Base-by-base conservation (phyloP, 1,140 invertebrate genomes). In the Chrysopa pallens region DNA sequence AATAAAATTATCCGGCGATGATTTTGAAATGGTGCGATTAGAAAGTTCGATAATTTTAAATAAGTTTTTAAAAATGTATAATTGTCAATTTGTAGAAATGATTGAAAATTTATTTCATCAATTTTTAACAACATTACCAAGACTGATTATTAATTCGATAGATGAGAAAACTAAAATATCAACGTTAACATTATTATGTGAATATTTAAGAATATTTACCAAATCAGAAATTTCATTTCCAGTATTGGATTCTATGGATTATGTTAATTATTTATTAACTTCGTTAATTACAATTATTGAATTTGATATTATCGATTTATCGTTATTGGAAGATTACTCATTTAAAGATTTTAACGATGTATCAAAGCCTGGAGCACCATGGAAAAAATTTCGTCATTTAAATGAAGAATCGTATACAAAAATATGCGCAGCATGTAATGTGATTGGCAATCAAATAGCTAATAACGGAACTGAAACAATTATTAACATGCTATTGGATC, bases 401-500 rank as follows among this genome's bases (percentile, higher is more conserved):
- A 58, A 57, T 29, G 56, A 63, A 12, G 50, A 50, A 35, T 50
- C 46, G 27, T 52, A 66, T 14, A 48, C 56, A 44, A 50, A 60
- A 6, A 69, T 74, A 52, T 48, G 71, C 3, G 52, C 37, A 11
- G 51, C 73, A 28, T 72, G 69, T 49, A 48, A 53, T 43, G 48
- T 69, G 42, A 48, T 80, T 8, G 66, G 66, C n/a, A 54, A 61
- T 23, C 17, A 23, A 23, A 23, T 23, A 23, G 5, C 17, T 43
- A 60, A 62, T 12, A 66, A 68, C 8, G 63, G 70, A 47, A 51
- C 67, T 1, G 57, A 63, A 43, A 60, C 73, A 39, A 47, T 79
- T 29, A 56, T 68, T 3, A 70, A 79, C 49, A 62, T 52, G 36
- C 63, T 80, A 41, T 48, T 76, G n/a, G 67, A 74, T 40, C 70